Conservation (phyloP, 2,797 vertebrate species). For the Clarias fuscus region DNA sequence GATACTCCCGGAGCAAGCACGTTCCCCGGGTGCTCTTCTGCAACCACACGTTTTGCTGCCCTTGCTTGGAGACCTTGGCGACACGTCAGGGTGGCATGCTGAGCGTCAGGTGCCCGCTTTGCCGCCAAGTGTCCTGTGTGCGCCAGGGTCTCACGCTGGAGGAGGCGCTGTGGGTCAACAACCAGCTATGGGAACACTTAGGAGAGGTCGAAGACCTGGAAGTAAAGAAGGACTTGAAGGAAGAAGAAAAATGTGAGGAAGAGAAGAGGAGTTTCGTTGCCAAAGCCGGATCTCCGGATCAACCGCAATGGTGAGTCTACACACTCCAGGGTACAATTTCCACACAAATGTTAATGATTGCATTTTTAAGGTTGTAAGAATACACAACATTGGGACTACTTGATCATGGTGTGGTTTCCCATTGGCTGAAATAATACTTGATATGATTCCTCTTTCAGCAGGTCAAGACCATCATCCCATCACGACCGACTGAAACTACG, state of each 20-base stretch:
- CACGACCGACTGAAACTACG: conserved; percentile 61
- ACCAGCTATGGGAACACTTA: conserved; percentile 71
- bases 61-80: conserved; percentile 70
- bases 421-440: neutral
- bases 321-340: neutral
- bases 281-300: conserved; percentile 36
- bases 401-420: neutral
- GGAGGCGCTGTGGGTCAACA: conserved; percentile 75
- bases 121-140: conserved; percentile 73
- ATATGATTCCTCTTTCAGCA: conserved; percentile 45
- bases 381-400: neutral
- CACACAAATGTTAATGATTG: neutral
- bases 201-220: conserved; percentile 43
- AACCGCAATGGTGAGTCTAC: conserved; percentile 63
- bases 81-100: conserved; percentile 53
- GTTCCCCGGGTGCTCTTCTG: conserved; percentile 77
- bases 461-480: conserved; percentile 56
- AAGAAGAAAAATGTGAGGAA: neutral
- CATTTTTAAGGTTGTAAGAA: neutral
- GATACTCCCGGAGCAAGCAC: conserved; percentile 67
- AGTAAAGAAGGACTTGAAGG: conserved; percentile 6
- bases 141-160: conserved; percentile 62
- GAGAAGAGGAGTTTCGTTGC: conserved; percentile 46
- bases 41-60: conserved; percentile 75
- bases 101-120: conserved; percentile 73